phyloP scores from a whole-genome alignment of 2,113 vertebrate genomes.

The Garra rufa region DNA sequence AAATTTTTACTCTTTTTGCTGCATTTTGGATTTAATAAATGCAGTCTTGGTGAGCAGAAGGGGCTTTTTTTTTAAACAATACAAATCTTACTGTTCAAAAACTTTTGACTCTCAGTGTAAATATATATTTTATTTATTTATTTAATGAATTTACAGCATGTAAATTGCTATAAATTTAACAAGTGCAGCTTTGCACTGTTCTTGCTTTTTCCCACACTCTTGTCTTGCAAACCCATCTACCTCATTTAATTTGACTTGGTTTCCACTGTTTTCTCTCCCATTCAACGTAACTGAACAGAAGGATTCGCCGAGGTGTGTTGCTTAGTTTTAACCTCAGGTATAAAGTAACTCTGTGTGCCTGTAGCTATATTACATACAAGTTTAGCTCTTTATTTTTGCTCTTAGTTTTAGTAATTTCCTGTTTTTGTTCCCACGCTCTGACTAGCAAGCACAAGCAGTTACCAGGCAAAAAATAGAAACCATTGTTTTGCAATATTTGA shows the following conservation, averaged over 20 bases:
- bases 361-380: background rate
- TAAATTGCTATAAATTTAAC: background rate
- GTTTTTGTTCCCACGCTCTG: conserved; percentile 1
- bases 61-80: too few species aligned
- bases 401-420: conserved; percentile 6
- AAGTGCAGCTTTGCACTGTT: background rate
- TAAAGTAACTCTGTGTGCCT: background rate
- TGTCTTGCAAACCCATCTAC: conserved; percentile 28
- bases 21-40: too few species aligned
- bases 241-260: conserved; percentile 4
- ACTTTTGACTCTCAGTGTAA: too few species aligned
- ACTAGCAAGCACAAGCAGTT: background rate
- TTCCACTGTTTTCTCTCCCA: conserved; percentile 36
- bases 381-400: background rate
- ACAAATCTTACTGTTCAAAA: too few species aligned
- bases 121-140: too few species aligned
- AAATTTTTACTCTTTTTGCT: too few species aligned
- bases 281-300: conserved; percentile 32
- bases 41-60: too few species aligned
- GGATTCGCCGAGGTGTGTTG: conserved; percentile 30
- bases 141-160: too few species aligned
- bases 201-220: conserved; percentile 1
- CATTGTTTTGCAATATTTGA: background rate
- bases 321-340: background rate
- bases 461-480: conserved; percentile 4